Evolutionary conservation across 2,113 vertebrate genomes (phyloP), one percentile per base, ranked within the genome.

Genomic region (Petaurus breviceps): DNA sequence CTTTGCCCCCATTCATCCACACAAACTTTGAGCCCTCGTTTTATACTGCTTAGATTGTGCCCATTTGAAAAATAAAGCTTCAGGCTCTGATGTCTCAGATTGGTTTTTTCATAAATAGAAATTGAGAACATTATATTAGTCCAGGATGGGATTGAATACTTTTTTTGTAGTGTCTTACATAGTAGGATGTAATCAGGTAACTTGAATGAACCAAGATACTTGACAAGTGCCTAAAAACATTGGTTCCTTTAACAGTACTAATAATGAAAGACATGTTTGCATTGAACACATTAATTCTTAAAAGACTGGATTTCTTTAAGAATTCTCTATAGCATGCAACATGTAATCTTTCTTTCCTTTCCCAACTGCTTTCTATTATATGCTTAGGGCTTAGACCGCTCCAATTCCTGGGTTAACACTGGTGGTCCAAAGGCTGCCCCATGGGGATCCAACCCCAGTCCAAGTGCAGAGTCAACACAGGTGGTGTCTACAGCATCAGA

Each of bases 371-470:
- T 98, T 98, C 99, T 98, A 23, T 99, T 98, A 98, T 99, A 97
- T 98, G 98, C 98, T 98, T 99, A 99, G 99, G 99, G 99, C 98
- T 99, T 99, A 99, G 99, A 99, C 98, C 99, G 99, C 99, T 99
- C 99, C 99, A 99, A 99, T 99, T 99, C 99, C 99, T 99, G 99
- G 99, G 99, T 99, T 99, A 99, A 99, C 99, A 99, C 99, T 99
- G 99, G 99, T 99, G 99, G 99, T 99, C 99, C 99, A 99, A 99
- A 99, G 99, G 99, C 99, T 98, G 99, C 99, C 99, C 99, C 99
- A 99, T 99, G 99, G 99, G 99, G 99, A 99, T 99, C 99, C 99
- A 99, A 99, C 99, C 99, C 99, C 98, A 99, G 99, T 98, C 99
- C 99, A 98, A 99, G 99, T 99, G 98, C 99, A 99, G 99, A 99